A percentile compares a stretch with the other conserved stretches of the same genome.
Evolutionary conservation across 2,888 invertebrate genomes (phyloP).

Genomic region (Drosophila subquinaria): DNA sequence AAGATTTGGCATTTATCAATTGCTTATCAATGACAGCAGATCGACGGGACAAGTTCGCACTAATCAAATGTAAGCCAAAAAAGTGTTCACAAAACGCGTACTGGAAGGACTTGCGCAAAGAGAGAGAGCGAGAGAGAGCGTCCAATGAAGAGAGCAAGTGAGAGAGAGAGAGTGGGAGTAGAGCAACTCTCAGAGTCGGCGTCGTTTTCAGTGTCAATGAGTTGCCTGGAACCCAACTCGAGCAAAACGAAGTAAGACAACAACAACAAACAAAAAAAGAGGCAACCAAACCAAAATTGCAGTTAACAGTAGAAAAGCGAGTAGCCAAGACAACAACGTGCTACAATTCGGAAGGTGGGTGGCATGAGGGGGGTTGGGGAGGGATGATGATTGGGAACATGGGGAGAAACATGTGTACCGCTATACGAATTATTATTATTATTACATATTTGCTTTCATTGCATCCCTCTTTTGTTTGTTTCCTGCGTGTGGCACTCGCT

Average conservation of each 20-base stretch:
- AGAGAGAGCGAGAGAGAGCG: conserved; percentile 16
- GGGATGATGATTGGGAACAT: neutral
- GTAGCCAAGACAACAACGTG: conserved; percentile 41
- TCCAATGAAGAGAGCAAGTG: conserved; percentile 1
- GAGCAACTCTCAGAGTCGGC: conserved; percentile 25
- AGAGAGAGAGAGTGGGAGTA: conserved; percentile 3
- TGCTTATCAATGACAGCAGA: conserved; percentile 33
- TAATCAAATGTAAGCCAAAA: conserved; percentile 23
- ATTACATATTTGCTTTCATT: conserved; percentile 64
- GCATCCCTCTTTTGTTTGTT: conserved; percentile 47
- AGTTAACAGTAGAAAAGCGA: conserved; percentile 51
- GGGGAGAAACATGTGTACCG: conserved; percentile 43
- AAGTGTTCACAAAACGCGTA: conserved; percentile 22
- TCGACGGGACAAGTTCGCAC: conserved; percentile 29
- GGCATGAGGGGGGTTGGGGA: neutral
- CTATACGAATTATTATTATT: conserved; percentile 72
- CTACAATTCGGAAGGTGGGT: neutral
- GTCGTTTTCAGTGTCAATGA: conserved; percentile 57
- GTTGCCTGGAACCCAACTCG: conserved; percentile 59
- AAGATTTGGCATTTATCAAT: conserved; percentile 45
- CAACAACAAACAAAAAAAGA: conserved; percentile 31
- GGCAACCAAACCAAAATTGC: conserved; percentile 31
- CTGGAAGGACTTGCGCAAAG: conserved; percentile 59
- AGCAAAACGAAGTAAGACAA: conserved; percentile 19
- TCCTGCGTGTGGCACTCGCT: conserved; percentile 20